These are phyloP conservation scores for Sebastes melanostomus DNA, from an alignment of 2,797 vertebrate species.

Conservation along the genomic window DNA sequence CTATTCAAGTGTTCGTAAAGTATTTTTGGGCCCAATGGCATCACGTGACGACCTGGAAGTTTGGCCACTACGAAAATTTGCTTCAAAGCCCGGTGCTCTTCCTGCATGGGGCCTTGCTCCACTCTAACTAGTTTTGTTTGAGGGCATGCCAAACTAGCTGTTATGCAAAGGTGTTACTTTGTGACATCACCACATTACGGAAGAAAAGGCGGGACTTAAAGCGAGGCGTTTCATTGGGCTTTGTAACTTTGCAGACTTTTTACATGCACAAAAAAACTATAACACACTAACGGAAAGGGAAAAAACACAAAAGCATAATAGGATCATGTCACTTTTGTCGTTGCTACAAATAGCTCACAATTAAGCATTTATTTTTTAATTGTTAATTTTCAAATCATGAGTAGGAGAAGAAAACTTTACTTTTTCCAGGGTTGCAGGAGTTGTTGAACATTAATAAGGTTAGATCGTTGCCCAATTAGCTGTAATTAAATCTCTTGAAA, in stretches of 20 bases:
- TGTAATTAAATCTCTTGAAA: slow-evolving; percentile 47
- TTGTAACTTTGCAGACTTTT: no score
- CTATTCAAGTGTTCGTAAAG: no score
- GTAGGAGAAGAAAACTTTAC: background rate
- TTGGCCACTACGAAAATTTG: rapidly evolving
- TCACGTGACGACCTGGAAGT: rapidly evolving
- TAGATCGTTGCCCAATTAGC: slow-evolving; percentile 28
- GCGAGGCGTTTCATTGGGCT: no score
- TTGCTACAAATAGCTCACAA: background rate
- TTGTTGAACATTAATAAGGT: background rate
- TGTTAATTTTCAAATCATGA: background rate
- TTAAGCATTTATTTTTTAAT: background rate
- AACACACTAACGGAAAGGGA: background rate
- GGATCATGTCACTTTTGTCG: background rate
- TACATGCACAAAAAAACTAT: background rate
- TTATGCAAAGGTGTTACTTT: no score
- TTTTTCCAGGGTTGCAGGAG: background rate
- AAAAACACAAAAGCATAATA: no score
- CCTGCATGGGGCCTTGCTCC: no score
- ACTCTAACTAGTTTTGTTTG: no score
- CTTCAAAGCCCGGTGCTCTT: no score
- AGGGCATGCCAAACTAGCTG: no score
- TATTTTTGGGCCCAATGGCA: no score
- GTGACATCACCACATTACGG: no score
- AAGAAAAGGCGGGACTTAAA: no score